These are phyloP conservation scores for Cephus nigrinus DNA, from an alignment of 2,888 invertebrate species.

Conservation along the genomic window DNA sequence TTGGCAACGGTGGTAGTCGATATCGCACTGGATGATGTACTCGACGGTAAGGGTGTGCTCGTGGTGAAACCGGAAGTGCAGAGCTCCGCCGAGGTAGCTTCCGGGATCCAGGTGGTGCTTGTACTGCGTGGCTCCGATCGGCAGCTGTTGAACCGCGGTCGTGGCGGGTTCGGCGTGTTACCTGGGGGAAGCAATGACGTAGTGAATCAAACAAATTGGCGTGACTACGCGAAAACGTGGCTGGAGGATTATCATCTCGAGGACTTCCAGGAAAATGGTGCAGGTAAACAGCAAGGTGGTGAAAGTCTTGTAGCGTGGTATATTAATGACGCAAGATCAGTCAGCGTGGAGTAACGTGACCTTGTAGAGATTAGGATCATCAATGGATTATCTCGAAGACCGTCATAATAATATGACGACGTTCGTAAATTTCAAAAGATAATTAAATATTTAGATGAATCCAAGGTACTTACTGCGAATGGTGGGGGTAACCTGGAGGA, in stretches of 20 bases:
- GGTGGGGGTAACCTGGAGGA: constrained; percentile 72
- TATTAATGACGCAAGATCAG: background rate
- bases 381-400: background rate
- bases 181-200: constrained; percentile 54
- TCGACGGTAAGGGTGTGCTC: constrained; percentile 62
- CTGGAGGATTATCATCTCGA: background rate
- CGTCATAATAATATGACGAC: background rate
- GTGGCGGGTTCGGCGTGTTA: constrained; percentile 68
- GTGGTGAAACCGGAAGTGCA: constrained; percentile 41
- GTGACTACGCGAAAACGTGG: background rate
- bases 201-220: constrained; percentile 19
- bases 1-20: constrained; percentile 68
- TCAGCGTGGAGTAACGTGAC: background rate
- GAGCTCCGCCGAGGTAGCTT: constrained; percentile 38
- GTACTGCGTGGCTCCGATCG: constrained; percentile 66
- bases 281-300: background rate
- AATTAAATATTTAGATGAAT: background rate
- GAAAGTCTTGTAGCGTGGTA: background rate
- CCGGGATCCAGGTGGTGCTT: constrained; percentile 47
- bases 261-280: background rate
- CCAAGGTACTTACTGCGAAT: constrained; percentile 69
- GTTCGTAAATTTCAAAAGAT: background rate
- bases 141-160: constrained; percentile 72
- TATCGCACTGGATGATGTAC: constrained; percentile 60
- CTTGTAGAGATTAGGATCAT: background rate